phyloP scores from a whole-genome alignment of 2,113 vertebrate genomes.

The Trogon melanurus region DNA sequence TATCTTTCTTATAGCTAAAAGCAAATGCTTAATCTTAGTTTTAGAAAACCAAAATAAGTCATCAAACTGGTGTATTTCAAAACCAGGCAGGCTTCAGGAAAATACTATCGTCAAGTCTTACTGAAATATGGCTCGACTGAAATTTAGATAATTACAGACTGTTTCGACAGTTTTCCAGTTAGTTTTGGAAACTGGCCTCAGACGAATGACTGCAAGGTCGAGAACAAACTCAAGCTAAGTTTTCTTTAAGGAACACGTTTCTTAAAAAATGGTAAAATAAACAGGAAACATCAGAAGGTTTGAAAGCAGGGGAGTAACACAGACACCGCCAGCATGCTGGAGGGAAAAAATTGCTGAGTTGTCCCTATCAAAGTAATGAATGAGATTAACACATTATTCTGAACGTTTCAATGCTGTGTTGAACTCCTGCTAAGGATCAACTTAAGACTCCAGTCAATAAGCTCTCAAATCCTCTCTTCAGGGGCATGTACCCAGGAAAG shows the following conservation, averaged over 20 bases:
- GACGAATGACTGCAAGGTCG: background rate
- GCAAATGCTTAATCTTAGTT: background rate
- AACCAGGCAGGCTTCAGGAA: background rate
- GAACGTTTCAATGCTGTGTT: background rate
- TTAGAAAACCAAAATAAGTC: background rate
- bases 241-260: background rate
- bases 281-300: background rate
- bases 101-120: background rate
- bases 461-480: background rate
- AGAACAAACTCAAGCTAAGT: background rate
- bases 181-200: background rate
- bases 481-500: fast-evolving
- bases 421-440: background rate
- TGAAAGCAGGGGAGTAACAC: background rate
- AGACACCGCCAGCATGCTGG: background rate
- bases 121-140: background rate
- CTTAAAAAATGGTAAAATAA: background rate
- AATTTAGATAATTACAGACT: background rate
- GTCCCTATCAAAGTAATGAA: background rate
- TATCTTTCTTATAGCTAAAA: background rate
- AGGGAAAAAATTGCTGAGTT: background rate
- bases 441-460: background rate
- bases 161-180: background rate
- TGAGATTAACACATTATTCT: background rate
- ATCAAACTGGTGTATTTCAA: background rate